These are phyloP conservation scores for Puntigrus tetrazona DNA, from an alignment of 2,113 vertebrate genomes.

Conservation along the genomic window DNA sequence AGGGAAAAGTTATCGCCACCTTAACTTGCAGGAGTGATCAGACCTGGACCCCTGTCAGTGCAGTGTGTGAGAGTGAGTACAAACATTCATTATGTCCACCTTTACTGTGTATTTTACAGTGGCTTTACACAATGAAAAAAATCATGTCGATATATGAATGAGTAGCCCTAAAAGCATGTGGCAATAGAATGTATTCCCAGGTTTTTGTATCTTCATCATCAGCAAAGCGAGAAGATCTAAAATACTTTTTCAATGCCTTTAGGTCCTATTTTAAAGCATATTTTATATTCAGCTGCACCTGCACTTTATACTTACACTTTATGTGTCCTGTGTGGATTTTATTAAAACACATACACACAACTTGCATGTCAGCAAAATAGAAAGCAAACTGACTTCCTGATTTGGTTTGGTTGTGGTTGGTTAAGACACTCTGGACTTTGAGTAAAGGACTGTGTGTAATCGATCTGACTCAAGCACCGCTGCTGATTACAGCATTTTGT, in stretches of 20 bases:
- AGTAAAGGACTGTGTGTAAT: neutral
- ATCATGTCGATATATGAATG: neutral
- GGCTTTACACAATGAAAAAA: no score
- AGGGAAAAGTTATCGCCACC: conserved; percentile 75
- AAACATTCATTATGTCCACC: neutral
- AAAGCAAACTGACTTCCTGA: neutral
- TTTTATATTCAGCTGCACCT: neutral
- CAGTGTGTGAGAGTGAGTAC: conserved; percentile 90
- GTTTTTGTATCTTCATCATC: neutral
- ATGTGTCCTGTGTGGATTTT: neutral
- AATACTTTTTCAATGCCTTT: neutral
- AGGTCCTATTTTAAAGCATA: neutral
- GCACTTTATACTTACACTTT: no score
- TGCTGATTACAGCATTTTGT: neutral
- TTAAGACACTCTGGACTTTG: neutral
- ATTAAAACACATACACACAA: neutral
- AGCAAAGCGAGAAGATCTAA: neutral
- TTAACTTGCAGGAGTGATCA: conserved; percentile 88
- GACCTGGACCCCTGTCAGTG: conserved; percentile 84
- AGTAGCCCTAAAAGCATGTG: neutral
- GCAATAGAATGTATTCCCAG: neutral
- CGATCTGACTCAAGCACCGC: neutral
- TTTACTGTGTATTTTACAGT: neutral
- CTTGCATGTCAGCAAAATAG: neutral
- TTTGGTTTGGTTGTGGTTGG: neutral